phyloP scores from a whole-genome alignment of 2,888 invertebrate genomes.

The Clostera curtula region DNA sequence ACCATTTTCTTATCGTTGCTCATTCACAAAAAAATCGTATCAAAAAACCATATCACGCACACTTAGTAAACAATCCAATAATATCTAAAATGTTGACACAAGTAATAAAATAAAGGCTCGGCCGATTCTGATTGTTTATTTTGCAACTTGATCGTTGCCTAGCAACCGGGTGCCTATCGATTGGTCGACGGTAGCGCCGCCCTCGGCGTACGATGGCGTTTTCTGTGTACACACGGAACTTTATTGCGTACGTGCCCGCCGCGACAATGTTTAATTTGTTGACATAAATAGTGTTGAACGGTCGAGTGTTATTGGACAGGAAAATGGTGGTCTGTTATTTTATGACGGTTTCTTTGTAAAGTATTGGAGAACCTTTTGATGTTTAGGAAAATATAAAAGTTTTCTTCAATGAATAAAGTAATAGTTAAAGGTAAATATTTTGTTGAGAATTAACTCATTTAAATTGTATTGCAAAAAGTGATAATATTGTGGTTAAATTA shows the following conservation, averaged over 20 bases:
- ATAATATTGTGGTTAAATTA: too few relatives aligned
- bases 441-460: too few relatives aligned
- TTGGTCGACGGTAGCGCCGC: slow-evolving; percentile 59
- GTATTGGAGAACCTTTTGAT: too few relatives aligned
- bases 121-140: slow-evolving; percentile 70
- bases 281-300: slow-evolving; percentile 21
- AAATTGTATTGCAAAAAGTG: too few relatives aligned
- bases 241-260: slow-evolving; percentile 30
- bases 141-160: slow-evolving; percentile 73
- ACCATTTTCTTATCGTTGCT: slow-evolving; percentile 39
- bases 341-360: slow-evolving; percentile 13
- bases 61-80: slow-evolving; percentile 57
- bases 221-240: slow-evolving; percentile 16
- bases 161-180: slow-evolving; percentile 63
- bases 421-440: too few relatives aligned
- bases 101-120: slow-evolving; percentile 70
- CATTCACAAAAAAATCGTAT: slow-evolving; percentile 23
- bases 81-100: slow-evolving; percentile 70
- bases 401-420: too few relatives aligned
- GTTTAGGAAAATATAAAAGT: too few relatives aligned
- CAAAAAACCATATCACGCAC: slow-evolving; percentile 47
- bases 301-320: slow-evolving; percentile 6
- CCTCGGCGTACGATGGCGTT: slow-evolving; percentile 24
- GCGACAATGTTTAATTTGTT: slow-evolving; percentile 24
- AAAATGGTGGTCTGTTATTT: neutral